Evolutionary conservation across 2,888 invertebrate species (phyloP).

Genomic region (Acrocera orbiculus): DNA sequence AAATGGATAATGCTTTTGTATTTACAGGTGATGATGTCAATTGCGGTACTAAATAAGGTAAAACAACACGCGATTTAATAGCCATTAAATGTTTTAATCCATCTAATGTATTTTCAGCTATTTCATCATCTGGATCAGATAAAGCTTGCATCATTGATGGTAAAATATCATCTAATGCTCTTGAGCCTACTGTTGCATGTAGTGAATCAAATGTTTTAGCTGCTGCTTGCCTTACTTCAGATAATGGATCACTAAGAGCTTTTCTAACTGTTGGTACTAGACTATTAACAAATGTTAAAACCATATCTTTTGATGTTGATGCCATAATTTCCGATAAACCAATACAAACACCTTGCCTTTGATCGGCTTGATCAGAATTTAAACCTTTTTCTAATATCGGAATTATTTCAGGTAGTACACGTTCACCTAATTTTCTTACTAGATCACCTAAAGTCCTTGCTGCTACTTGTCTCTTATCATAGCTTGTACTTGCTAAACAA

Average conservation of each 20-base stretch:
- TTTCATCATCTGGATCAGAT: constrained; percentile 56
- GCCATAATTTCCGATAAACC: constrained; percentile 96
- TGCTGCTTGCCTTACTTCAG: constrained; percentile 85
- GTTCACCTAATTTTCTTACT: constrained; percentile 90
- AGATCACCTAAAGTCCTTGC: constrained; percentile 92
- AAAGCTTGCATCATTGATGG: constrained; percentile 66
- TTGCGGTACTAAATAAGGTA: constrained; percentile 92
- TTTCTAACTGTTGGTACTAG: constrained; percentile 86
- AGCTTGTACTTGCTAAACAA: constrained; percentile 88
- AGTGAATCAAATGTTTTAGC: constrained; percentile 94
- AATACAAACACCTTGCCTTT: constrained; percentile 96
- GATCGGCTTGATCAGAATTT: constrained; percentile 79
- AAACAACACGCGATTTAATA: constrained; percentile 84
- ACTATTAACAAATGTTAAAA: constrained; percentile 73
- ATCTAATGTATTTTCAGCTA: constrained; percentile 83
- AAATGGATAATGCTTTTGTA: constrained; percentile 81
- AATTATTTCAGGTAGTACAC: constrained; percentile 94
- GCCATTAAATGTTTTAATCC: constrained; percentile 95
- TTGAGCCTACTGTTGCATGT: constrained; percentile 81
- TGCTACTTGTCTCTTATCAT: constrained; percentile 91
- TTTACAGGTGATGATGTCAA: constrained; percentile 78
- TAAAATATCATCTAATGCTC: constrained; percentile 92
- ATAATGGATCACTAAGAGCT: constrained; percentile 83
- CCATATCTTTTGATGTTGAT: constrained; percentile 89
- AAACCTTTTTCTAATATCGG: constrained; percentile 91